phyloP scores from a whole-genome alignment of 2,113 vertebrate species.

The Nothobranchius kuhntae region DNA sequence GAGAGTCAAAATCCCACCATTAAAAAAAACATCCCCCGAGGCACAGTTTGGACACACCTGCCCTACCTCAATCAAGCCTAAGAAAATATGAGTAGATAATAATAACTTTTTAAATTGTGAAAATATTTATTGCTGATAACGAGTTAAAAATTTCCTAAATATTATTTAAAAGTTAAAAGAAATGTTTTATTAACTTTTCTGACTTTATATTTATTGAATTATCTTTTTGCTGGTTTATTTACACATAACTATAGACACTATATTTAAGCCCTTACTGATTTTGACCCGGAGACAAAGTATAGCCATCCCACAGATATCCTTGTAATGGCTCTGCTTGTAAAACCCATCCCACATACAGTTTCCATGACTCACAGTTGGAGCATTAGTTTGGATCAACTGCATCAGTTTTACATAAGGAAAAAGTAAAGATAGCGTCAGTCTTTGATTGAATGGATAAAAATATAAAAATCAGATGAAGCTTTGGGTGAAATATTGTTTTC shows the following conservation, averaged over 20 bases:
- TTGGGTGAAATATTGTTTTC: background rate
- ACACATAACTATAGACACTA: background rate
- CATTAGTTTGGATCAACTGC: background rate
- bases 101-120: no score
- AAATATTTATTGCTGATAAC: no score
- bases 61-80: no score
- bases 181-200: no score
- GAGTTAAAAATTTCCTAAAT: no score
- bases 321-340: background rate
- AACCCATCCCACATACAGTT: background rate
- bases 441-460: background rate
- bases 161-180: no score
- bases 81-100: no score
- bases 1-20: no score
- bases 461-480: conserved; percentile 2
- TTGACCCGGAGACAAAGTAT: background rate
- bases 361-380: conserved; percentile 4
- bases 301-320: background rate
- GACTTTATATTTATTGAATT: no score
- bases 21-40: no score
- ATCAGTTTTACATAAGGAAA: background rate
- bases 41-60: no score
- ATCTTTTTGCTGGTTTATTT: background rate
- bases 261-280: no score
- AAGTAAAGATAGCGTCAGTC: background rate